A percentile compares a stretch with the other conserved stretches of the same genome.
Evolutionary conservation across 1,140 invertebrate genomes (phyloP).

Genomic region (Muscidifurax raptorellus): DNA sequence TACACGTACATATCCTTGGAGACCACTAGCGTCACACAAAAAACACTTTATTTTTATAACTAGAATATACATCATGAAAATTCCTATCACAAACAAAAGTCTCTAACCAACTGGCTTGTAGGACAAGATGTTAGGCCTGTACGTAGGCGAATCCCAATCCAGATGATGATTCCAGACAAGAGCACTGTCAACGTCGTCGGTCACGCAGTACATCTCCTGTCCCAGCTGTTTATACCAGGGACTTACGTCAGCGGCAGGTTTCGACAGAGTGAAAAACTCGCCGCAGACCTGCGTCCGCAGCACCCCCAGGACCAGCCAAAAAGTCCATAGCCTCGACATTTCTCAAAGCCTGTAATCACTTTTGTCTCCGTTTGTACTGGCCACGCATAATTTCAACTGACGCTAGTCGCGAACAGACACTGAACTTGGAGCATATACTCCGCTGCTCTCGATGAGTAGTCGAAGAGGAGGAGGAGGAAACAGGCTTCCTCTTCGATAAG

Average conservation of each 20-base stretch:
- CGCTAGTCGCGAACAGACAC: not conserved
- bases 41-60: too few relatives aligned
- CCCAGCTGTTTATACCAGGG: not conserved
- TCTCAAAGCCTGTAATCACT: not conserved
- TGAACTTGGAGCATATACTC: not conserved
- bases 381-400: not conserved
- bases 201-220: conserved; percentile 36
- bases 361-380: not conserved
- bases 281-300: not conserved
- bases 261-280: conserved; percentile 36
- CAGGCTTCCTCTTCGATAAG: not conserved
- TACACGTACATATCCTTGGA: not conserved
- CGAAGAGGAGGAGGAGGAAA: not conserved
- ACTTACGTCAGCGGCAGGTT: not conserved
- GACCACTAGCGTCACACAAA: conserved; percentile 14
- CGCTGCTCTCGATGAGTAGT: not conserved
- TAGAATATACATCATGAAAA: too few relatives aligned
- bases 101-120: not conserved
- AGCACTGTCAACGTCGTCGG: conserved; percentile 30
- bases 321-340: not conserved
- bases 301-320: not conserved
- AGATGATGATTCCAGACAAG: conserved; percentile 44
- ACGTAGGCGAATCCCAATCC: not conserved
- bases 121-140: not conserved
- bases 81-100: not conserved